Base-by-base conservation (phyloP, 92 coral and sea anemone genomes). In the Meandrina meandrites region DNA sequence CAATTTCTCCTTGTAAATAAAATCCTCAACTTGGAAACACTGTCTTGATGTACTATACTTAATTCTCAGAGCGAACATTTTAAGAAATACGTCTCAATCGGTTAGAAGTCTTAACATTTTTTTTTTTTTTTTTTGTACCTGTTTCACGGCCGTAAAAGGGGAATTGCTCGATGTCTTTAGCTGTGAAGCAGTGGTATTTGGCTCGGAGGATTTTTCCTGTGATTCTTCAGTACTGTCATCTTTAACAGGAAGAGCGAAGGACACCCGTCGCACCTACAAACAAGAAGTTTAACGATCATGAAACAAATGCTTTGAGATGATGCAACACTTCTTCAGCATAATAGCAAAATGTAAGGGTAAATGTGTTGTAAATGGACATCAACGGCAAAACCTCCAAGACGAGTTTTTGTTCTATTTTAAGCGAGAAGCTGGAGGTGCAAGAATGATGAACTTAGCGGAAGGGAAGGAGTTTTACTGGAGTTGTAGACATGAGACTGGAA, bases 211-310 rank as follows among this genome's bases (percentile, higher is more conserved):
- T 21, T 85, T 88, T 62, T 91, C 96, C 22, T 85, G 77, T 13
- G 84, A 45, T 42, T 84, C 82, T 45, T 87, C 87, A 57, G 40
- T 56, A 31, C 68, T 84, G 81, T 79, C 89, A 62, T 93, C 93
- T 84, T 94, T 92, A 16, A 88, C 92, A 11, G 99, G 99, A 69
- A 93, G 91, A 34, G 99, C 99, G 45, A 97, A 97, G 57, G 99
- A 97, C 58, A 97, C 99, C 83, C 95, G 97, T 36, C 99, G 88
- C 35, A 94, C 89, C 99, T 97, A 51, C 32, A 76, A 82, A n/a
- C 1, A 70, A 68, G 71, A 21, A 8, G 22, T 56, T 40, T 7
- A 60, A 60, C 24, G 68, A 4, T 24, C 68, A 60, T 60, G 68
- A 57, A 76, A 19, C 69, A 62, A 62, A 10, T 62, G 71, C 13